Evolutionary conservation across 2,797 vertebrate genomes (phyloP).

Genomic region (Melanotaenia trifasciata): DNA sequence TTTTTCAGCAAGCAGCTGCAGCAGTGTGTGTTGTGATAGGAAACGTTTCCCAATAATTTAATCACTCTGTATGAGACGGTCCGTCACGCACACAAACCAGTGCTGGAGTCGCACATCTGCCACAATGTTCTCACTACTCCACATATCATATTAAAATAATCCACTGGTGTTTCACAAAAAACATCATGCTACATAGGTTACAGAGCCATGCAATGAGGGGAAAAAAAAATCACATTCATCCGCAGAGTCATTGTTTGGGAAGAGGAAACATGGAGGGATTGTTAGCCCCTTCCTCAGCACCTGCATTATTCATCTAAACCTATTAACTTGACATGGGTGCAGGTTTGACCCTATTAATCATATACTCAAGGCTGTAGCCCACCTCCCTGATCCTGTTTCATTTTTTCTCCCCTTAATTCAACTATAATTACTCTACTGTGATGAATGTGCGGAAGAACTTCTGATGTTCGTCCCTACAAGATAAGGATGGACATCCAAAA

Average conservation of each 20-base stretch:
- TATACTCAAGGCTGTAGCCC: slow-evolving; percentile 38
- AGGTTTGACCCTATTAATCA: slow-evolving; percentile 59
- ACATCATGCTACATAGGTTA: slow-evolving; percentile 67
- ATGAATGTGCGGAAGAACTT: slow-evolving; percentile 28
- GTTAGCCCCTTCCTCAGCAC: slow-evolving; percentile 38
- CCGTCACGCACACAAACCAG: background rate
- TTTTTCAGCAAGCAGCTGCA: background rate
- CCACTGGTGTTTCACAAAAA: slow-evolving; percentile 60
- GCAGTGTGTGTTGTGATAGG: slow-evolving; percentile 6
- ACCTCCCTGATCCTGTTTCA: slow-evolving; percentile 42
- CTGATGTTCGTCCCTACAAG: slow-evolving; percentile 36
- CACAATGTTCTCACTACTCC: slow-evolving; percentile 22
- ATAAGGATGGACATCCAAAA: slow-evolving; percentile 38
- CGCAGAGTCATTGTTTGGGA: slow-evolving; percentile 49
- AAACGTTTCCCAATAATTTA: slow-evolving; percentile 12
- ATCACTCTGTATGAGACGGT: slow-evolving; percentile 8
- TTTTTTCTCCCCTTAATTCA: slow-evolving; percentile 49
- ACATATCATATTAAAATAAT: slow-evolving; percentile 58
- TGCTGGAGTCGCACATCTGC: slow-evolving; percentile 22
- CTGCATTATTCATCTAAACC: slow-evolving; percentile 74
- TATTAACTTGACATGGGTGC: slow-evolving; percentile 63
- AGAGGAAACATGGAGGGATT: slow-evolving; percentile 45
- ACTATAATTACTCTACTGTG: slow-evolving; percentile 44
- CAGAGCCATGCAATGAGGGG: slow-evolving; percentile 29
- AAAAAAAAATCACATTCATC: slow-evolving; percentile 55